A percentile compares a stretch with the other conserved stretches of the same genome.
These are phyloP conservation scores for Adelphocoris suturalis DNA, from an alignment of 2,888 invertebrate species.

Conservation along the genomic window DNA sequence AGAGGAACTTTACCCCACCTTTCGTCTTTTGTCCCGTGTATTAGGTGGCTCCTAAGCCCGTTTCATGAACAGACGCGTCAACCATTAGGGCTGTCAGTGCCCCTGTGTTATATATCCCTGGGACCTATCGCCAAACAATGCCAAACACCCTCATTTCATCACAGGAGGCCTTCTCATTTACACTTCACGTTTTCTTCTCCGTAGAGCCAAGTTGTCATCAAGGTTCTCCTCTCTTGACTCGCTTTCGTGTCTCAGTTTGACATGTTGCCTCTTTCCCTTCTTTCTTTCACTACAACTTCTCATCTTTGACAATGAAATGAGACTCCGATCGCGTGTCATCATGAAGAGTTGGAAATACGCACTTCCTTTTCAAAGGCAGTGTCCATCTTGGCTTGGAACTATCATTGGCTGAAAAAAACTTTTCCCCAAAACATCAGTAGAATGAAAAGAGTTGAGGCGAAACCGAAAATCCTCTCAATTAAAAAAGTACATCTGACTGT, in stretches of 20 bases:
- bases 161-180: conserved; percentile 20
- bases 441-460: no score
- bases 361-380: background rate
- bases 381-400: no score
- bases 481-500: no score
- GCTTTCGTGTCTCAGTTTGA: conserved; percentile 1
- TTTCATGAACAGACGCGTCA: conserved; percentile 42
- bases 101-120: background rate
- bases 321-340: conserved; percentile 2
- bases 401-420: no score
- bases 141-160: conserved; percentile 32
- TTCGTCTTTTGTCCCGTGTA: conserved; percentile 27
- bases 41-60: conserved; percentile 26
- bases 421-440: no score
- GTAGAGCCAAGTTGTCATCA: conserved; percentile 27
- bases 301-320: conserved; percentile 16
- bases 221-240: background rate
- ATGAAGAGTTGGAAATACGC: background rate
- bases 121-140: conserved; percentile 15
- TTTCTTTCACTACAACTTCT: background rate
- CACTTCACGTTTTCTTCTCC: conserved; percentile 26
- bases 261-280: background rate
- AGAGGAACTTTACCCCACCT: conserved; percentile 9
- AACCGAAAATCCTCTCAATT: no score
- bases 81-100: conserved; percentile 19